phyloP scores from a whole-genome alignment of 1,140 invertebrate species.

The Pachypeltis micranthus region DNA sequence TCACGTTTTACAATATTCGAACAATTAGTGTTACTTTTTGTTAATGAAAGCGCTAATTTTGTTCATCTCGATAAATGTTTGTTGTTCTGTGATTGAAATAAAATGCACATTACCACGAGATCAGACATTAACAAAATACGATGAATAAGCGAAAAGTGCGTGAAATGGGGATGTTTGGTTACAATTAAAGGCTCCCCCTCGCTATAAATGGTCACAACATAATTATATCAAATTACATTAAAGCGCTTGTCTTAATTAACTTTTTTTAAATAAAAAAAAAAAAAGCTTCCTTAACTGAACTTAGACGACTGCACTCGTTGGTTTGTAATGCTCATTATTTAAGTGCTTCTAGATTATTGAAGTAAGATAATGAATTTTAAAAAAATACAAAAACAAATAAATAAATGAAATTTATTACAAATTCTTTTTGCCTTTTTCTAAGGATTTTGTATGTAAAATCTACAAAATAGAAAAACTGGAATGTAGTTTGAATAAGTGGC shows the following conservation, averaged over 20 bases:
- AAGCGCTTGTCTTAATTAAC: not conserved
- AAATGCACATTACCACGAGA: not conserved
- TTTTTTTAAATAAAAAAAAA: not conserved
- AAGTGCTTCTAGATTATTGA: not conserved
- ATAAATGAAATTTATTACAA: not conserved
- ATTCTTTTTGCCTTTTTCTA: not conserved
- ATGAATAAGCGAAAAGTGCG: not conserved
- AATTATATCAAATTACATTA: not conserved
- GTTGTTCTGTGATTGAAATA: no score
- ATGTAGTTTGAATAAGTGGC: no score
- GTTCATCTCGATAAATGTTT: no score
- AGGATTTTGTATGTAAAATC: no score
- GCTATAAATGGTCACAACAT: not conserved
- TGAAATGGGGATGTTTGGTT: not conserved
- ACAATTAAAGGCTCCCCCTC: not conserved
- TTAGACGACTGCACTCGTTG: not conserved
- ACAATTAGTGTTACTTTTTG: not conserved
- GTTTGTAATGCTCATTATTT: not conserved
- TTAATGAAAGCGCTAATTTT: no score
- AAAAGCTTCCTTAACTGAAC: not conserved
- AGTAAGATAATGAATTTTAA: not conserved
- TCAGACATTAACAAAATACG: not conserved
- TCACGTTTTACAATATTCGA: slow-evolving; percentile 19
- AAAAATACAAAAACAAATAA: not conserved
- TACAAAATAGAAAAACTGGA: no score